Conservation (phyloP, 2,888 invertebrate species). For the Ichneumon xanthorius region DNA sequence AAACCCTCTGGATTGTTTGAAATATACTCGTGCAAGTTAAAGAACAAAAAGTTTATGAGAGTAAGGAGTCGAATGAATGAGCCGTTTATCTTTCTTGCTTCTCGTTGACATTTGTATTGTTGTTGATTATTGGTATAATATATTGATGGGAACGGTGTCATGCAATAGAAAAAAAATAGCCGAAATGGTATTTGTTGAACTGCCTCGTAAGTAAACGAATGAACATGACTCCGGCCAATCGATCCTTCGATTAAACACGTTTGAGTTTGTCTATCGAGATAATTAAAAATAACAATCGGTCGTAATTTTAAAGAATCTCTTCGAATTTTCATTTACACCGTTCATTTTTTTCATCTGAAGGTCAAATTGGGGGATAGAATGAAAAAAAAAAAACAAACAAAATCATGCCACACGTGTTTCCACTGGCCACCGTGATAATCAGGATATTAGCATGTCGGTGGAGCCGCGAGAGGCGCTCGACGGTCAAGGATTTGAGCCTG, state of each 20-base stretch:
- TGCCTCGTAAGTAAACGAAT: too few species aligned
- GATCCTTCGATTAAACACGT: not conserved
- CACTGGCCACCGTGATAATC: constrained; percentile 1
- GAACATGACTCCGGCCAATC: too few species aligned
- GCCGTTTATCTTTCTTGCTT: not conserved
- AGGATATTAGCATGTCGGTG: constrained; percentile 7
- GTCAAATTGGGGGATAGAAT: not conserved
- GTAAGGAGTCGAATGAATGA: not conserved
- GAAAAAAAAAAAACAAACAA: not conserved
- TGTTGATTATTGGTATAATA: not conserved
- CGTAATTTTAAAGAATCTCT: not conserved
- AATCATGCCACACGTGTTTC: not conserved
- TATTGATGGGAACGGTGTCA: not conserved
- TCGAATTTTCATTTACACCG: not conserved
- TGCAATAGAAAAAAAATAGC: not conserved
- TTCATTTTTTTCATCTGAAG: not conserved
- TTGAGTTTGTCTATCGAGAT: not conserved
- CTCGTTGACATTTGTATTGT: not conserved
- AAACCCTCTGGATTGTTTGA: constrained; percentile 4
- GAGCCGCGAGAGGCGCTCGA: not conserved
- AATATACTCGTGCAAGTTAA: constrained; percentile 2
- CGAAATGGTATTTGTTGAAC: not conserved
- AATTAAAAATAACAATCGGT: not conserved
- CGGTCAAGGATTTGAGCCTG: constrained; percentile 4
- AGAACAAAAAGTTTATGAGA: not conserved